Evolutionary conservation across 53 echinoderm and acorn worm species (phyloP).

Genomic region (Hippasteria phrygiana): DNA sequence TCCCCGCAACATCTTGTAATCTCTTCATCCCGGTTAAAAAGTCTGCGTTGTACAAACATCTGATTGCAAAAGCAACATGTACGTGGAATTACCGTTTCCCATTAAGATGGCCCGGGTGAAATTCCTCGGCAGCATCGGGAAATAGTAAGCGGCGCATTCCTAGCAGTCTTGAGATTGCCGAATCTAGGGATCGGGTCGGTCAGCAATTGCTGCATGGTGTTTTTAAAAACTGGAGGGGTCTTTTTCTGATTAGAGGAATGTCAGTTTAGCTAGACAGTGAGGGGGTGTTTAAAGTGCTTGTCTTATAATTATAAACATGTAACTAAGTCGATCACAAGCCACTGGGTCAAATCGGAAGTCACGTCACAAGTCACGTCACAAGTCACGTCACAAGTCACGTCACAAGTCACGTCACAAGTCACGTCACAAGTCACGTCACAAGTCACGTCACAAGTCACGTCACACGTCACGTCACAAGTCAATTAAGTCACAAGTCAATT

Average conservation of each 20-base stretch:
- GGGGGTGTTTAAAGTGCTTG: too few relatives aligned
- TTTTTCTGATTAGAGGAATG: not conserved
- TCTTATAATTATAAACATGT: too few relatives aligned
- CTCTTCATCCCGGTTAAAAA: not conserved
- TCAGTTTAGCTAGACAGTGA: not conserved
- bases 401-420: too few relatives aligned
- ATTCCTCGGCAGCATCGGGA: not conserved
- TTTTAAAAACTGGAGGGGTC: not conserved
- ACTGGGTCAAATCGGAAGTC: too few relatives aligned
- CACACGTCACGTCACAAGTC: too few relatives aligned
- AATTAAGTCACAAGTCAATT: too few relatives aligned
- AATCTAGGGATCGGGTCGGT: not conserved
- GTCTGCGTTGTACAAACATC: not conserved
- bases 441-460: too few relatives aligned
- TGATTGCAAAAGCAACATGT: not conserved
- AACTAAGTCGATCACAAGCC: too few relatives aligned
- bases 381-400: too few relatives aligned
- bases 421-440: too few relatives aligned
- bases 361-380: too few relatives aligned
- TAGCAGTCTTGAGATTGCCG: slow-evolving; percentile 4
- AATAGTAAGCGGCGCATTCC: slow-evolving; percentile 1
- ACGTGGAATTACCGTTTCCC: not conserved
- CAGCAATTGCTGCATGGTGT: not conserved
- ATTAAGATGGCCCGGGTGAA: not conserved
- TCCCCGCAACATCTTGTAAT: not conserved